phyloP scores from a whole-genome alignment of 2,797 vertebrate species.

The Amniataba percoides region DNA sequence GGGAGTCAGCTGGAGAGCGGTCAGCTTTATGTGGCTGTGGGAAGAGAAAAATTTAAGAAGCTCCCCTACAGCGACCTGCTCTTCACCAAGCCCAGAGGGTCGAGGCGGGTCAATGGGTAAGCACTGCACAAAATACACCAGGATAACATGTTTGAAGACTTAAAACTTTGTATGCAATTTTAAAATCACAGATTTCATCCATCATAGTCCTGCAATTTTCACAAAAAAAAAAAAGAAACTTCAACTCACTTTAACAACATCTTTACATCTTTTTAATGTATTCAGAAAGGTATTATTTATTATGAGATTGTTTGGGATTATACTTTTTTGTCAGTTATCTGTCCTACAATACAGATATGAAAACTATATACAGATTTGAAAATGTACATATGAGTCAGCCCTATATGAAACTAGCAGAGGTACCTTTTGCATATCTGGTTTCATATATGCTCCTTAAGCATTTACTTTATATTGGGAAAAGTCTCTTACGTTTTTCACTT shows the following conservation, averaged over 20 bases:
- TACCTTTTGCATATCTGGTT: neutral
- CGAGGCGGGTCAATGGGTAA: conserved; percentile 89
- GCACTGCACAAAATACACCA: conserved; percentile 22
- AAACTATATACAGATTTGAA: neutral
- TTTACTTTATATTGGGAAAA: neutral
- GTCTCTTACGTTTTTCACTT: neutral
- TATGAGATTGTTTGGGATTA: neutral
- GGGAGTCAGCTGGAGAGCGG: conserved; percentile 92
- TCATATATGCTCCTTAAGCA: neutral
- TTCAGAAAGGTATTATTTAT: neutral
- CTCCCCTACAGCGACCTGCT: conserved; percentile 91
- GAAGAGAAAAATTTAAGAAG: conserved; percentile 95
- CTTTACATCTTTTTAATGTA: neutral
- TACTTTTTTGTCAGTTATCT: neutral
- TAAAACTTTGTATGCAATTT: neutral
- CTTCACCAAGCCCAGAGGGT: conserved; percentile 87
- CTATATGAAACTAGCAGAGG: neutral
- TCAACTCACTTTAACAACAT: neutral
- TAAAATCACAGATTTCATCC: neutral
- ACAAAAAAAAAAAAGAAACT: neutral
- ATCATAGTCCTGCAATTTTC: neutral
- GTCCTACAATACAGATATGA: neutral
- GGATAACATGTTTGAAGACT: neutral
- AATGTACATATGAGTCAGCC: neutral
- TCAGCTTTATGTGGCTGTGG: conserved; percentile 95